Percentiles rank a stretch among this genome's conserved stretches.
phyloP scores from a whole-genome alignment of 1,140 invertebrate species.

The Lethrus apterus region DNA sequence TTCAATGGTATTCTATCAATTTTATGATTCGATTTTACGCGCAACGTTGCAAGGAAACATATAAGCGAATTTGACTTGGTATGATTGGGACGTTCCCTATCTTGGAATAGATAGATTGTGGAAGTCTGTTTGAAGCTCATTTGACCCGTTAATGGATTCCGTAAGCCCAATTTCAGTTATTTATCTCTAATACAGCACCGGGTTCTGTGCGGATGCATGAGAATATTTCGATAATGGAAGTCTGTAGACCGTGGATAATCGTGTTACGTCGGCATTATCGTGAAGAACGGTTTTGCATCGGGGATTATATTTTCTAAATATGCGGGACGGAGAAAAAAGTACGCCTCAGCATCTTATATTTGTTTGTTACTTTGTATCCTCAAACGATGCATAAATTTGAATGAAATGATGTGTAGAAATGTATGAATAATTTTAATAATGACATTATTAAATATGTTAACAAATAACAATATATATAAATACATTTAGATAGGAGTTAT shows the following conservation, averaged over 20 bases:
- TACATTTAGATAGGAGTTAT: background rate
- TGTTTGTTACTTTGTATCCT: constrained; percentile 7
- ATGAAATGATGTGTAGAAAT: constrained; percentile 1
- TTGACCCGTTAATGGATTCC: constrained; percentile 22
- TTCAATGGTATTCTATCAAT: no score
- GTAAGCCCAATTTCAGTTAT: constrained; percentile 22
- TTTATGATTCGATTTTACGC: no score
- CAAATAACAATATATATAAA: constrained; percentile 10
- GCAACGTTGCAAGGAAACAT: background rate
- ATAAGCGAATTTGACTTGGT: background rate
- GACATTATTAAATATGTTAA: no score
- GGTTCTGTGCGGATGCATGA: constrained; percentile 16
- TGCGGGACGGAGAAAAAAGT: constrained; percentile 9
- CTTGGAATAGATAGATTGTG: constrained; percentile 7
- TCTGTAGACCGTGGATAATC: constrained; percentile 23
- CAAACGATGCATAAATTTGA: no score
- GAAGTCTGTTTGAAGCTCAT: constrained; percentile 15
- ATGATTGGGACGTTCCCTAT: no score
- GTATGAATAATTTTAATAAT: no score
- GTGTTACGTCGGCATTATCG: constrained; percentile 22
- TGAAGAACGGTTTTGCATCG: constrained; percentile 19
- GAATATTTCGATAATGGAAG: constrained; percentile 25
- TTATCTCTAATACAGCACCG: constrained; percentile 16
- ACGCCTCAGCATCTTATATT: background rate
- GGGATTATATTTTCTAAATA: constrained; percentile 22